Conservation (phyloP, 1,140 invertebrate genomes). For the Zaprionus camerounensis region DNA sequence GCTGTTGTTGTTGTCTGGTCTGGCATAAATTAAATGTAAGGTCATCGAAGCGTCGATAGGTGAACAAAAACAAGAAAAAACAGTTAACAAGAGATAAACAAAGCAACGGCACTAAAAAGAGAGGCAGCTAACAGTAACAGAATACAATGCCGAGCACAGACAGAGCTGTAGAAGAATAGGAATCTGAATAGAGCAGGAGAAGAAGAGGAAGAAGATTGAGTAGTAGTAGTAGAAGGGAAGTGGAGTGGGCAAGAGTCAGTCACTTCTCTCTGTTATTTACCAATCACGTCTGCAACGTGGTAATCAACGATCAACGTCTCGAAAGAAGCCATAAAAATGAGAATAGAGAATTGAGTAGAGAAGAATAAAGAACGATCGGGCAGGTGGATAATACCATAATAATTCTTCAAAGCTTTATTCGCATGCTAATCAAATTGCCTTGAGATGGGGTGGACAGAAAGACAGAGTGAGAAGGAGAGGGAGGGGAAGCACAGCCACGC, state of each 20-base stretch:
- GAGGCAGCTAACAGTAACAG: constrained; percentile 25
- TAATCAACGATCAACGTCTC: constrained; percentile 35
- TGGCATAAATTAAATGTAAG: constrained; percentile 55
- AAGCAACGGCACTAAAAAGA: constrained; percentile 43
- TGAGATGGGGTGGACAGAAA: not conserved
- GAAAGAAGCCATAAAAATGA: constrained; percentile 36
- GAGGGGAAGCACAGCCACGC: constrained; percentile 11
- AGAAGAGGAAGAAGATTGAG: not conserved
- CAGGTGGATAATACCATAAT: constrained; percentile 21
- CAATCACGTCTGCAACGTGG: constrained; percentile 20
- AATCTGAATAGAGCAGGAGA: not conserved
- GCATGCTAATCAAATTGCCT: constrained; percentile 37
- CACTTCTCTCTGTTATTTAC: constrained; percentile 30
- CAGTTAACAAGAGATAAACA: constrained; percentile 45
- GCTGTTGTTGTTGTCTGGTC: constrained; percentile 6
- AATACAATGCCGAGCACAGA: constrained; percentile 24
- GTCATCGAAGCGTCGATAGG: constrained; percentile 52
- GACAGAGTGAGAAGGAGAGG: no score
- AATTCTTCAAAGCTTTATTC: constrained; percentile 15
- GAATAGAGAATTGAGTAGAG: not conserved
- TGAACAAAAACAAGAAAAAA: constrained; percentile 33
- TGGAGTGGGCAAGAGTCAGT: not conserved
- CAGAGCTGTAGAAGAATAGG: not conserved
- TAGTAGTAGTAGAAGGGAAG: not conserved
- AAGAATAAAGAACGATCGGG: constrained; percentile 15